Base-by-base conservation (phyloP, 1,140 invertebrate genomes). In the Pemphigus obesinymphae region DNA sequence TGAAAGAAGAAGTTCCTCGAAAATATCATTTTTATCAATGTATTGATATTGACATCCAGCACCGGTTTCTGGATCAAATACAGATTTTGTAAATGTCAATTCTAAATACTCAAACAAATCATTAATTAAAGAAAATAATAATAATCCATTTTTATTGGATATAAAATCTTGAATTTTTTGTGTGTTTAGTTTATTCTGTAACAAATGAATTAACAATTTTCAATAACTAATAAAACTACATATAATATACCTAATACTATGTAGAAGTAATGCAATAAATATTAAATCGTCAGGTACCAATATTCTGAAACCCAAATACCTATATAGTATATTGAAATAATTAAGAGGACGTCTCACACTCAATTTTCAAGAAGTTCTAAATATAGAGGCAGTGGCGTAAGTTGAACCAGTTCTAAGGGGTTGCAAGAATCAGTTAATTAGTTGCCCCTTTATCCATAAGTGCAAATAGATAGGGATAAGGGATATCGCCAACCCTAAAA, bases 51-150 rank as follows among this genome's bases (percentile, higher is more conserved):
- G 87, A 83, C 87, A 88, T 23, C 88, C 91, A 84, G 37, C 76
- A 1, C 76, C 76, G 29, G 76, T 89, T 88, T 93, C 92, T 78
- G 91, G 89, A 85, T 93, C 91, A 87, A 91, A 93, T 13, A 93
- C 92, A 80, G 90, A 90, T 84, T 90, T 86, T 76, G 92, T 92
- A 84, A 90, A 93, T 83, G 92, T 89, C 50, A 93, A 87, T 83
- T 91, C 89, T 87, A 92, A 93, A 86, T 89, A 92, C 86, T 92
- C 90, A 80, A 93, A 86, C 86, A 93, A 93, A 86, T 93, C 92
- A 84, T 89, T 88, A 63, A 93, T 90, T 83, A 93, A 86, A 82
- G 88, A 90, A 87, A 91, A 90, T 84, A 91, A 88, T 84, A 90
- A 84, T 85, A 88, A 87, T 84, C 92, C 92, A 89, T 92, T 90